Percentiles rank a stretch among this genome's conserved stretches.
Evolutionary conservation across 2,797 vertebrate genomes (phyloP).

Genomic region (Sebastes taczanowskii): DNA sequence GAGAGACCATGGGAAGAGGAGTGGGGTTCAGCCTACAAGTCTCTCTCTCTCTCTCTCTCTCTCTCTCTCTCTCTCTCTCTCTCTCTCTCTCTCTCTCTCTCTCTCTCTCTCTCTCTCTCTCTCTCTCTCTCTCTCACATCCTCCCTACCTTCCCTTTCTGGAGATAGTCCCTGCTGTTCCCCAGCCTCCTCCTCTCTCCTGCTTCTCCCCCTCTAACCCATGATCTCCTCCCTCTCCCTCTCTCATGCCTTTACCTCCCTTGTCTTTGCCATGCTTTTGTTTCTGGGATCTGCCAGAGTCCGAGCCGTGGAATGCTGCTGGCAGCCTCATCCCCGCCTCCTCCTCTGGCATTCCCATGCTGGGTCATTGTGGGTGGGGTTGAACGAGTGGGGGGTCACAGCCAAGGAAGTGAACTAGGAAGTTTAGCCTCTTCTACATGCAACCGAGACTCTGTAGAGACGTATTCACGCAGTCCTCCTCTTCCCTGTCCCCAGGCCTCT

Average conservation of each 20-base stretch:
- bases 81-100: neutral
- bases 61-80: neutral
- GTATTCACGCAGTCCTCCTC: constrained; percentile 34
- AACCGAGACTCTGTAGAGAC: constrained; percentile 23
- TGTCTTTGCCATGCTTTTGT: constrained; percentile 58
- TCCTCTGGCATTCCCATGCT: constrained; percentile 70
- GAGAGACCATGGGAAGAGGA: constrained; percentile 77
- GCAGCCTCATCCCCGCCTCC: constrained; percentile 51
- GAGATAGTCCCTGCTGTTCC: neutral
- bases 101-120: neutral
- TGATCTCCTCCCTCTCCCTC: constrained; percentile 20
- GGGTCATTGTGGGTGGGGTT: constrained; percentile 81
- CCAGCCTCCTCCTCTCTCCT: neutral
- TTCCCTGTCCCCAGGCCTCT: constrained; percentile 9
- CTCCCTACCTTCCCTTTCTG: constrained; percentile 15
- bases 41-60: neutral
- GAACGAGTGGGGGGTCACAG: constrained; percentile 68
- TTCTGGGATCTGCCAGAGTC: constrained; percentile 60
- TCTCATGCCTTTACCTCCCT: constrained; percentile 35
- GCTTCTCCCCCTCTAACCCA: constrained; percentile 16
- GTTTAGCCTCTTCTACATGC: constrained; percentile 66
- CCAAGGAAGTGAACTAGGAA: constrained; percentile 84
- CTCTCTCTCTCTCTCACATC: neutral
- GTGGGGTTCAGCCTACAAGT: constrained; percentile 42
- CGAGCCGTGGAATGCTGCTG: constrained; percentile 73